These are phyloP conservation scores for Columba livia DNA, from an alignment of 2,113 vertebrate genomes.

Conservation along the genomic window DNA sequence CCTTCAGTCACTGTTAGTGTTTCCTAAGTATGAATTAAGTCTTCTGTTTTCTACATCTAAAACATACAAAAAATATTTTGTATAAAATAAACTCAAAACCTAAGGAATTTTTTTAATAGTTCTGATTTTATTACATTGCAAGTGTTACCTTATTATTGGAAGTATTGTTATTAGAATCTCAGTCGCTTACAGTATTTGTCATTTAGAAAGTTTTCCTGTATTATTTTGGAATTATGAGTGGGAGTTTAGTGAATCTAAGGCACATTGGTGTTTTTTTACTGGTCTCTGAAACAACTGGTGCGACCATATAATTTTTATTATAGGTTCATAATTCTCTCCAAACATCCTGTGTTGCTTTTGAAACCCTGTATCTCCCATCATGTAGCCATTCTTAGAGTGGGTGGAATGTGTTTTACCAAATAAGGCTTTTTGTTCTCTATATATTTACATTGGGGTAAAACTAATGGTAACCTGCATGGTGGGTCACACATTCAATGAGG, in stretches of 20 bases:
- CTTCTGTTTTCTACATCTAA: not conserved
- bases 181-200: not conserved
- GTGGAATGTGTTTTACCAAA: not conserved
- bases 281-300: not conserved
- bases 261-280: not conserved
- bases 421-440: not conserved
- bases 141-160: not conserved
- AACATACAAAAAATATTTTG: not conserved
- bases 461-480: not conserved
- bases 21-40: not conserved
- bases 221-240: not conserved
- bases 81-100: not conserved
- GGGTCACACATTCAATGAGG: not conserved
- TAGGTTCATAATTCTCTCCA: not conserved
- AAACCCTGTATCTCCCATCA: not conserved
- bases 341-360: not conserved
- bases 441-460: not conserved
- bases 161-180: not conserved
- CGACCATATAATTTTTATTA: not conserved
- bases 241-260: not conserved
- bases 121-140: not conserved
- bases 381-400: not conserved
- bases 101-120: not conserved
- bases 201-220: not conserved
- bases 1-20: not conserved